phyloP scores from a whole-genome alignment of 1,140 invertebrate genomes.

The Euura saliciscinereae region DNA sequence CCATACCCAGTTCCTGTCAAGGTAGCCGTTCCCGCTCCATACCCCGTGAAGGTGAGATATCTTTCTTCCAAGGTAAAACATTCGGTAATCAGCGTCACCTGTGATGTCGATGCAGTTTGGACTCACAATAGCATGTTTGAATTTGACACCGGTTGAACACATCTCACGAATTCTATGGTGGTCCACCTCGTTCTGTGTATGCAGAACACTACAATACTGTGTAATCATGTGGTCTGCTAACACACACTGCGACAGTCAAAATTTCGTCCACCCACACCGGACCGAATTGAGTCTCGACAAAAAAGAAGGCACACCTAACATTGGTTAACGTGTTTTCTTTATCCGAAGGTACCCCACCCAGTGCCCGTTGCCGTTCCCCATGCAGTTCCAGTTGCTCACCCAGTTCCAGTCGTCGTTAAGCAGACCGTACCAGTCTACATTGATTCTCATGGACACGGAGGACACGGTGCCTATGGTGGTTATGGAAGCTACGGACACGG shows the following conservation, averaged over 20 bases:
- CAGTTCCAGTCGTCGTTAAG: constrained; percentile 47
- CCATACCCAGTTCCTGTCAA: constrained; percentile 53
- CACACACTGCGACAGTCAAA: too few species aligned
- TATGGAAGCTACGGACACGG: constrained; percentile 32
- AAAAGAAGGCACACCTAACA: too few species aligned
- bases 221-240: too few species aligned
- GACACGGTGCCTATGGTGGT: constrained; percentile 24
- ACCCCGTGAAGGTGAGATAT: background rate
- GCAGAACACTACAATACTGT: too few species aligned
- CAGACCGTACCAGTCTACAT: constrained; percentile 39
- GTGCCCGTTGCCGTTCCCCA: constrained; percentile 40
- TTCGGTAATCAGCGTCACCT: too few species aligned
- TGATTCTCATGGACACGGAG: constrained; percentile 1
- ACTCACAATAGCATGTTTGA: too few species aligned
- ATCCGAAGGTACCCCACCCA: constrained; percentile 37
- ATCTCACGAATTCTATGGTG: too few species aligned
- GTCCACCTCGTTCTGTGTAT: too few species aligned
- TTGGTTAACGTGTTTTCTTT: too few species aligned
- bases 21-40: constrained; percentile 46
- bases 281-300: background rate
- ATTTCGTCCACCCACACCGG: constrained; percentile 6
- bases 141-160: too few species aligned
- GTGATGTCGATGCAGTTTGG: too few species aligned
- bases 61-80: too few species aligned
- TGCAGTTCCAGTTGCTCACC: constrained; percentile 44